phyloP scores from a whole-genome alignment of 2,888 invertebrate genomes.

The Drosophila mulleri region DNA sequence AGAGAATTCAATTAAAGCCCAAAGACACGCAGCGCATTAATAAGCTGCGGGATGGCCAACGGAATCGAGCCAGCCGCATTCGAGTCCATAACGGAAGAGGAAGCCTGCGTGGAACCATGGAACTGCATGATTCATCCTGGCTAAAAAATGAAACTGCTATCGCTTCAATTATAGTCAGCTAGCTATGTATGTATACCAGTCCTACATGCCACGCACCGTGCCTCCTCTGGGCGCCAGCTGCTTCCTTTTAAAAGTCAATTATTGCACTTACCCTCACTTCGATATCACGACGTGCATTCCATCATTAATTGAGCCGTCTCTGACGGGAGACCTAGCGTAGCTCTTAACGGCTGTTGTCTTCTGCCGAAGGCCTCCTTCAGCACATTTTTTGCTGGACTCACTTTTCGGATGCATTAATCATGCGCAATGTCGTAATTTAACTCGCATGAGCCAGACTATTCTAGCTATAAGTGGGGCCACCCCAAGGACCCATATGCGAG shows the following conservation, averaged over 20 bases:
- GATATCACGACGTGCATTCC: conserved; percentile 48
- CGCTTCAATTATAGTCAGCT: conserved; percentile 13
- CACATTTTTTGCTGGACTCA: conserved; percentile 17
- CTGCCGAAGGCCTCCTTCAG: conserved; percentile 16
- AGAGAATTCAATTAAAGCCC: conserved; percentile 54
- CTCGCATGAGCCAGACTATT: not conserved
- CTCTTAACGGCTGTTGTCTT: conserved; percentile 38
- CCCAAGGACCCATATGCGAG: not conserved
- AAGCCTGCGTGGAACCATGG: conserved; percentile 22
- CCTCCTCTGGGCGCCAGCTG: conserved; percentile 55
- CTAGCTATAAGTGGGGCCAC: not conserved
- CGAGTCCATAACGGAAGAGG: conserved; percentile 46
- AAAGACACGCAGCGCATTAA: conserved; percentile 67
- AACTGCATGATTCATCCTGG: conserved; percentile 57
- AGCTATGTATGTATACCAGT: conserved; percentile 12
- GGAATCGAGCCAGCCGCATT: not conserved
- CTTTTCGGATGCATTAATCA: conserved; percentile 65
- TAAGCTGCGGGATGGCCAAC: conserved; percentile 33
- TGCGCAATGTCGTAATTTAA: conserved; percentile 44
- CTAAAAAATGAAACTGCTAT: conserved; percentile 14
- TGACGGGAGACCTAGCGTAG: conserved; percentile 18
- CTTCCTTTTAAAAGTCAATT: conserved; percentile 70
- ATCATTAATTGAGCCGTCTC: conserved; percentile 54
- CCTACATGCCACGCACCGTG: conserved; percentile 23
- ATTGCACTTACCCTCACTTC: conserved; percentile 32